Base-by-base conservation (phyloP, 2,113 vertebrate species). In the Otus sunia region DNA sequence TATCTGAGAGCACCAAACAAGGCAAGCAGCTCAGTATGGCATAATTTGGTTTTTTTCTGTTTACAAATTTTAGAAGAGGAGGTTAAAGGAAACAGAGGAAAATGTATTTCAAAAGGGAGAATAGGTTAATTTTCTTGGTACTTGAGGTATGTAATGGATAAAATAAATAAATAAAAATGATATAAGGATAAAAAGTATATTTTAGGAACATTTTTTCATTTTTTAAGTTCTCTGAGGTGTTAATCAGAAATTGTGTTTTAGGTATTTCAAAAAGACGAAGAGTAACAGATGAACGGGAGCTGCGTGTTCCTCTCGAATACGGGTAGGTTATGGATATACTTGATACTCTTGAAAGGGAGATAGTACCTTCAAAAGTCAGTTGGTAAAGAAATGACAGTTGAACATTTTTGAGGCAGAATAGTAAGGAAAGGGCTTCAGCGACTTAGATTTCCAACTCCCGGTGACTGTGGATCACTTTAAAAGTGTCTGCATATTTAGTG, bases 271-370 rank as follows among this genome's bases (percentile, higher is more conserved):
- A 98, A 97, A 98, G 98, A 93, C 98, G 98, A 97, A 98, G 98
- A 97, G 98, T 99, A 60, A 98, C 98, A 18, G 99, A 99, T 96
- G 99, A 99, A 67, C 97, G 94, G 58, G 98, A 98, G 85, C 98
- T 99, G 45, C 98, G 97, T 67, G 95, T 99, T 88, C 99, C 99
- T 96, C 98, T 99, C 3, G 98, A 99, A 83, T 99, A 99, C 39
- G 99, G 99, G 99, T 99, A 98, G 63, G 99, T 95, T 92, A 23
- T 34, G 15, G 45, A 5, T 45, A 4, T 64, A 52, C 27, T 43
- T 81, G 26, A 26, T 32, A 79, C 6, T 89, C 29, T 39, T 37
- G 86, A 9, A n/a, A 62, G 60, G 34, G 34, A 76, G 53, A 29
- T 71, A 49, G 37, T 50, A 88, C 56, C 64, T 72, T 87, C 45